Conservation (phyloP, 2,113 vertebrate species). For the Ictalurus furcatus region DNA sequence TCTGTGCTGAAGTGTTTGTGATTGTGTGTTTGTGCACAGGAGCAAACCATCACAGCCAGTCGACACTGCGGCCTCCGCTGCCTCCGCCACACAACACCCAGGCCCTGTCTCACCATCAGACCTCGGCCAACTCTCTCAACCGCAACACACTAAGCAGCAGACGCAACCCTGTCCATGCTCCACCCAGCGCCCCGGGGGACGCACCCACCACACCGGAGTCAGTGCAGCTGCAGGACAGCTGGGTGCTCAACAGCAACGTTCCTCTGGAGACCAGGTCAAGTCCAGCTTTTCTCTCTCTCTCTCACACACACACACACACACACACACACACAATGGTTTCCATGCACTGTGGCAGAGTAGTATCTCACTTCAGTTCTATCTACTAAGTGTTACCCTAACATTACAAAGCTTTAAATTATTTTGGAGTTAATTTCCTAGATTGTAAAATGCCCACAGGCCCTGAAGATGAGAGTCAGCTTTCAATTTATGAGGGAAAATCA, state of each 20-base stretch:
- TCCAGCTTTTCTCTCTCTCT: neutral
- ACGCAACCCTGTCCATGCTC: constrained; percentile 90
- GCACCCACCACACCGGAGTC: constrained; percentile 96
- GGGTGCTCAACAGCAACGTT: constrained; percentile 98
- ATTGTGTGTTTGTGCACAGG: constrained; percentile 73
- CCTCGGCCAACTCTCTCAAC: constrained; percentile 97
- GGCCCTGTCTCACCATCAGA: constrained; percentile 90
- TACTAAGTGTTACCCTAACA: neutral
- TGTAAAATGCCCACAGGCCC: neutral
- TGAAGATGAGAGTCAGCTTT: constrained; percentile 24
- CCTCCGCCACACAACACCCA: constrained; percentile 97
- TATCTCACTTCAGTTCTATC: neutral
- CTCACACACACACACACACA: constrained; percentile 14
- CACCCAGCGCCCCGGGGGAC: constrained; percentile 84
- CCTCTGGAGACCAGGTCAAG: constrained; percentile 93
- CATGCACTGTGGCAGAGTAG: neutral
- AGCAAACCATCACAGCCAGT: constrained; percentile 95
- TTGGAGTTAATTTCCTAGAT: constrained; percentile 20
- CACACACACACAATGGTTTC: constrained; percentile 3
- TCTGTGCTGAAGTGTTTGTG: constrained; percentile 15
- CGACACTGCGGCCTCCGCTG: constrained; percentile 91
- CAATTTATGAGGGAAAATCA: constrained; percentile 37
- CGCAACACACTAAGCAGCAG: constrained; percentile 92
- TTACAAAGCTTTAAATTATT: constrained; percentile 17
- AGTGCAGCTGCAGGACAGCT: constrained; percentile 98